A percentile compares a stretch with the other conserved stretches of the same genome.
Evolutionary conservation across 2,888 invertebrate genomes (phyloP).

Genomic region (Macrosiphum euphorbiae): DNA sequence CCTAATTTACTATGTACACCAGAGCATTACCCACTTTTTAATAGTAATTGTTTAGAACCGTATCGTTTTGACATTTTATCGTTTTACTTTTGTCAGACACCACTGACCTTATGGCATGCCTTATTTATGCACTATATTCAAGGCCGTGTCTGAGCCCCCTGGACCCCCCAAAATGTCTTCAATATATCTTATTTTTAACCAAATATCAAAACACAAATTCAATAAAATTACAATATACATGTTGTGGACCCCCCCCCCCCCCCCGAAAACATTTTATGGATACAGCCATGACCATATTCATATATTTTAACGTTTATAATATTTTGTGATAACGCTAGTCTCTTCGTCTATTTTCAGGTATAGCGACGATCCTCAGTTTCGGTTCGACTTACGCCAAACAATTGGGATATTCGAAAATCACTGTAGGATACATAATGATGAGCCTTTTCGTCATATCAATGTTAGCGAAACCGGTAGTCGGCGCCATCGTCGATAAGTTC

Average conservation of each 20-base stretch:
- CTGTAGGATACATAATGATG: slow-evolving; percentile 86
- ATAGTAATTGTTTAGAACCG: background rate
- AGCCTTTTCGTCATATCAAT: slow-evolving; percentile 84
- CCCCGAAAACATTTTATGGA: too few species aligned
- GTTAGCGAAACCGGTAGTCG: slow-evolving; percentile 84
- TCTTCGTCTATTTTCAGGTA: slow-evolving; percentile 75
- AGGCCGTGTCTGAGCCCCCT: too few species aligned
- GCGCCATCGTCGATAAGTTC: slow-evolving; percentile 84
- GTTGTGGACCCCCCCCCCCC: too few species aligned
- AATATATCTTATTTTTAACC: too few species aligned
- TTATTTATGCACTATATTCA: background rate
- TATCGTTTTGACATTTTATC: background rate
- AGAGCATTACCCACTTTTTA: too few species aligned
- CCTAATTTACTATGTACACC: too few species aligned
- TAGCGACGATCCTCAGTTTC: slow-evolving; percentile 84
- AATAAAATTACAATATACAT: too few species aligned
- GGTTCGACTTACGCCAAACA: slow-evolving; percentile 81
- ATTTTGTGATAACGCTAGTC: background rate
- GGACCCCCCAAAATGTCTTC: too few species aligned
- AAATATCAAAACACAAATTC: too few species aligned
- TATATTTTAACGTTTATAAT: too few species aligned
- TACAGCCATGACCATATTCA: too few species aligned
- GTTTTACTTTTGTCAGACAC: background rate
- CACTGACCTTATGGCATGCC: background rate
- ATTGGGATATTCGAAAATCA: slow-evolving; percentile 82